A percentile compares a stretch with the other conserved stretches of the same genome.
Conservation (phyloP, 2,797 vertebrate species). For the Eospalax fontanierii region DNA sequence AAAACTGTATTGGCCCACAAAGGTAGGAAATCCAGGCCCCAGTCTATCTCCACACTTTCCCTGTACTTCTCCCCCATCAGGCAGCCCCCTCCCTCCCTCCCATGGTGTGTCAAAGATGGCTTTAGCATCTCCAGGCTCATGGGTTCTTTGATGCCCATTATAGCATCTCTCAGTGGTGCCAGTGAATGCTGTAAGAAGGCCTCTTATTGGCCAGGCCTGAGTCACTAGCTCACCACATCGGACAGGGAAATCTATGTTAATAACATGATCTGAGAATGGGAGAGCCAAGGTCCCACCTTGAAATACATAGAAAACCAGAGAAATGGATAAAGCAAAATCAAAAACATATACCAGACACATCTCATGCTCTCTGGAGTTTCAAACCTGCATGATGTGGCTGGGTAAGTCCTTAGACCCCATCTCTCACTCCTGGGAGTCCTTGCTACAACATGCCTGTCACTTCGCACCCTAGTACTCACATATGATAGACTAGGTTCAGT, state of each 20-base stretch:
- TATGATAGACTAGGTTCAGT: not conserved
- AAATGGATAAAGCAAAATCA: not conserved
- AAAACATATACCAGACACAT: not conserved
- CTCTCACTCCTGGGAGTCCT: not conserved
- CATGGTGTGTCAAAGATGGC: accelerated
- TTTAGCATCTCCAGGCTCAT: not conserved
- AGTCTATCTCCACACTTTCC: not conserved
- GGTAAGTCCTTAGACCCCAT: not conserved
- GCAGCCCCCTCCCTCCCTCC: not conserved
- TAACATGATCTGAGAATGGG: not conserved
- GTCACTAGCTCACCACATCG: not conserved
- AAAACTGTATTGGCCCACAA: not conserved
- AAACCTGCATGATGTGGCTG: not conserved
- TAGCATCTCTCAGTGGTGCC: not conserved
- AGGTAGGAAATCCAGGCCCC: not conserved
- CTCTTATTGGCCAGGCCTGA: not conserved
- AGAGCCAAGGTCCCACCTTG: not conserved
- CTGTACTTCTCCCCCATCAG: not conserved
- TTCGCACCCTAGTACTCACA: not conserved
- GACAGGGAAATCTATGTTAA: not conserved
- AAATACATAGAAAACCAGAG: not conserved
- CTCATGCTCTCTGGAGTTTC: not conserved
- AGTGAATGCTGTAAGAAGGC: not conserved
- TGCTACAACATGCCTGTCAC: not conserved
- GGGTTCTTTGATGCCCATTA: not conserved